phyloP scores from a whole-genome alignment of 2,888 invertebrate species.

The Polyploca ridens region DNA sequence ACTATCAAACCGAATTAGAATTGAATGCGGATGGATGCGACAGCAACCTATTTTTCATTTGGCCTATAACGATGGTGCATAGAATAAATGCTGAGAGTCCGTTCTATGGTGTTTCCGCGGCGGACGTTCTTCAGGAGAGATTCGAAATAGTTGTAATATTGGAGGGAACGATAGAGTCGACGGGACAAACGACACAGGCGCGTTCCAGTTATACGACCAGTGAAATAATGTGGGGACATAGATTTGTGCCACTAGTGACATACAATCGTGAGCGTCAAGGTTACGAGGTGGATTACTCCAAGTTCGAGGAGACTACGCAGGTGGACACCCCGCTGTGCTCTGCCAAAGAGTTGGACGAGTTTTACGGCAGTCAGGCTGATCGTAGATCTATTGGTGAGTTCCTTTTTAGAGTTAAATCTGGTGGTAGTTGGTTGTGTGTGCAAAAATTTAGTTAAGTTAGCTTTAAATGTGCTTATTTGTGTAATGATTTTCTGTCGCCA shows the following conservation, averaged over 20 bases:
- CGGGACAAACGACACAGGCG: slow-evolving; percentile 90
- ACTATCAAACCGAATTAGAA: slow-evolving; percentile 91
- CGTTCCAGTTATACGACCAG: slow-evolving; percentile 90
- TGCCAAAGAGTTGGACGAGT: slow-evolving; percentile 86
- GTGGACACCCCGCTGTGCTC: slow-evolving; percentile 92
- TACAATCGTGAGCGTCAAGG: slow-evolving; percentile 90
- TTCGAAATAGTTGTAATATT: slow-evolving; percentile 93
- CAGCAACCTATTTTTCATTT: slow-evolving; percentile 94
- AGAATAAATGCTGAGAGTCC: slow-evolving; percentile 93
- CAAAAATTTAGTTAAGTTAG: slow-evolving; percentile 45
- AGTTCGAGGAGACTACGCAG: slow-evolving; percentile 91
- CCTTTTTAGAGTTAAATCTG: slow-evolving; percentile 49
- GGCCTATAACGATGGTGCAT: slow-evolving; percentile 96
- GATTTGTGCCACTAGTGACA: slow-evolving; percentile 89
- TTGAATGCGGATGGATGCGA: slow-evolving; percentile 90
- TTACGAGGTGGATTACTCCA: slow-evolving; percentile 92
- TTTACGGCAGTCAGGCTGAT: slow-evolving; percentile 85
- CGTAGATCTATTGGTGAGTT: slow-evolving; percentile 83
- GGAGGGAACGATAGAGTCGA: slow-evolving; percentile 93
- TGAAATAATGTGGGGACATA: slow-evolving; percentile 93
- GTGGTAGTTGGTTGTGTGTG: slow-evolving; percentile 58
- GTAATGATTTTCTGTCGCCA: slow-evolving; percentile 14
- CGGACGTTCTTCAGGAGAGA: slow-evolving; percentile 91
- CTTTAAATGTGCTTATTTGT: slow-evolving; percentile 37
- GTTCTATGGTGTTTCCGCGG: slow-evolving; percentile 92